A percentile compares a stretch with the other conserved stretches of the same genome.
Conservation (phyloP, 2,888 invertebrate genomes). For the Cyrtodaria siliqua region DNA sequence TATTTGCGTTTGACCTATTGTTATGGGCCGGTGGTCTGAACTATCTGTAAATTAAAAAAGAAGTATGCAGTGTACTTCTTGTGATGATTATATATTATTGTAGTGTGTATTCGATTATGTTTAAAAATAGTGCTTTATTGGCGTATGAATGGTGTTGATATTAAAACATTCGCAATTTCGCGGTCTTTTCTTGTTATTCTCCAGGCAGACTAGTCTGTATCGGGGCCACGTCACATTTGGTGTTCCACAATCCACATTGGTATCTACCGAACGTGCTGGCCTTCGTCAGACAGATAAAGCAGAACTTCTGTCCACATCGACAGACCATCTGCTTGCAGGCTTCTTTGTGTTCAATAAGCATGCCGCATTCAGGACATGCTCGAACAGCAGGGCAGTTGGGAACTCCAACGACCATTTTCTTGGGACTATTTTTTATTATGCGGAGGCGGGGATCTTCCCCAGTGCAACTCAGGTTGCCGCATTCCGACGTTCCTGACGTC, state of each 20-base stretch:
- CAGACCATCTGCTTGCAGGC: conserved; percentile 69
- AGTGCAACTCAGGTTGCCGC: conserved; percentile 62
- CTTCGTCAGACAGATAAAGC: conserved; percentile 68
- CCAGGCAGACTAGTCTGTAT: conserved; percentile 54
- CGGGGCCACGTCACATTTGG: conserved; percentile 51
- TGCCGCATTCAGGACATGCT: conserved; percentile 66
- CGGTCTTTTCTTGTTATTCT: too few species aligned
- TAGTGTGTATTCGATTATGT: too few species aligned
- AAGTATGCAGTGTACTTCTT: too few species aligned
- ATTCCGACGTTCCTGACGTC: conserved; percentile 18
- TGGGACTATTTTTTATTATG: conserved; percentile 44
- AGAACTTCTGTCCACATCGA: conserved; percentile 65
- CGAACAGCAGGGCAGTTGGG: conserved; percentile 60
- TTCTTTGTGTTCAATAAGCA: conserved; percentile 64
- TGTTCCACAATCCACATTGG: conserved; percentile 58
- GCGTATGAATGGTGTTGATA: too few species aligned
- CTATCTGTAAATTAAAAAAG: too few species aligned
- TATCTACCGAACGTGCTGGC: conserved; percentile 36
- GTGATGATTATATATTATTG: too few species aligned
- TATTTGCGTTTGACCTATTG: too few species aligned
- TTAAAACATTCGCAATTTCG: too few species aligned
- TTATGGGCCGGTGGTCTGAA: too few species aligned
- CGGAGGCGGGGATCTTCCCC: conserved; percentile 59
- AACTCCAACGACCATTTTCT: conserved; percentile 60
- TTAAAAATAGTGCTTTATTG: too few species aligned